Conservation (phyloP, 1,140 invertebrate species). For the Aphelenchoides fujianensis region DNA sequence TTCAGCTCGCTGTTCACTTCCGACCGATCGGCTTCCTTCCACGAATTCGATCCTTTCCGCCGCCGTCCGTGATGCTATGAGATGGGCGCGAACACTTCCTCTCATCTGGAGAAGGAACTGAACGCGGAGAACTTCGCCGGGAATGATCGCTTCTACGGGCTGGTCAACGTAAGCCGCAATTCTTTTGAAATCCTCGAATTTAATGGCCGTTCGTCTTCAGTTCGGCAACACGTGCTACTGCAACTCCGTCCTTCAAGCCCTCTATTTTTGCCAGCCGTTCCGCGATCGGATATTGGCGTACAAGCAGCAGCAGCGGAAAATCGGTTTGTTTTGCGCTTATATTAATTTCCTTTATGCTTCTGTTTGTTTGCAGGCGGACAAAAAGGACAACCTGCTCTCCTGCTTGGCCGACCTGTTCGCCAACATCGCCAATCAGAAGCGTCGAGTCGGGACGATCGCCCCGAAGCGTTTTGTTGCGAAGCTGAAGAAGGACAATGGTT, state of each 20-base stretch:
- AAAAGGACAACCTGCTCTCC: conserved; percentile 91
- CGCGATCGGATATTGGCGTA: conserved; percentile 96
- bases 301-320: conserved; percentile 67
- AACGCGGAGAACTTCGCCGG: conserved; percentile 42
- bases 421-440: conserved; percentile 97
- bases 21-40: conserved; percentile 1
- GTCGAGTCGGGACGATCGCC: conserved; percentile 97
- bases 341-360: conserved; percentile 13
- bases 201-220: conserved; percentile 68
- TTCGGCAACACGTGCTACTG: conserved; percentile 99
- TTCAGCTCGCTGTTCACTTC: neutral
- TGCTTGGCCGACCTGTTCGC: conserved; percentile 97
- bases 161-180: conserved; percentile 53
- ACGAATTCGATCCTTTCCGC: neutral
- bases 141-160: conserved; percentile 60
- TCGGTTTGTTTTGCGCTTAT: conserved; percentile 39
- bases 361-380: conserved; percentile 74
- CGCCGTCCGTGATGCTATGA: conserved; percentile 16
- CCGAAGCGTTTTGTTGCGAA: conserved; percentile 99
- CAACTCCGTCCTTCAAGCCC: conserved; percentile 96
- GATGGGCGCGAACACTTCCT: conserved; percentile 52
- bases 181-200: conserved; percentile 13
- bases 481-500: conserved; percentile 95
- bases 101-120: conserved; percentile 57
- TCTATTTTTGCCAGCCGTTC: conserved; percentile 98